These are phyloP conservation scores for Notarius lentiginosus DNA, from an alignment of 2,113 vertebrate species.

Conservation along the genomic window DNA sequence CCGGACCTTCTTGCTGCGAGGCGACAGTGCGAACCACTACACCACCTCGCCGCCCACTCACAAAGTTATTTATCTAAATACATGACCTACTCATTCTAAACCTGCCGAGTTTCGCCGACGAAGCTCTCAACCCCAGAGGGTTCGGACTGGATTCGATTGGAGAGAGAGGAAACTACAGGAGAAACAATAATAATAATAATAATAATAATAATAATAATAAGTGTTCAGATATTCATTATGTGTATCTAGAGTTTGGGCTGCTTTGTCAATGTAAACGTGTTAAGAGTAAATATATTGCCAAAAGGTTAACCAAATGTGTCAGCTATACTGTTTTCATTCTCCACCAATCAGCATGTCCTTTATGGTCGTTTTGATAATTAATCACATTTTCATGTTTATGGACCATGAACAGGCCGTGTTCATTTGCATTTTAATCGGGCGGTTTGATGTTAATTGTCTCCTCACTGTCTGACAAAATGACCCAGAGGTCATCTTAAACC, in stretches of 20 bases:
- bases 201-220: neutral
- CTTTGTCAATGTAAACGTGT: neutral
- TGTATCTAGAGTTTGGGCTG: too few species aligned
- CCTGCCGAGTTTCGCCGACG: too few species aligned
- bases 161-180: neutral
- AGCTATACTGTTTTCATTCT: neutral
- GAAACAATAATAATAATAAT: neutral
- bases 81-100: too few species aligned
- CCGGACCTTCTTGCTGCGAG: too few species aligned
- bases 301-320: neutral
- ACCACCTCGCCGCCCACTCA: too few species aligned
- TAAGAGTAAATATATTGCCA: neutral
- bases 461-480: constrained; percentile 14
- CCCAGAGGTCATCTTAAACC: constrained; percentile 12
- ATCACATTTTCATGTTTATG: constrained; percentile 25
- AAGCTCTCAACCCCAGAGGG: too few species aligned
- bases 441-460: constrained; percentile 30
- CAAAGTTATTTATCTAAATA: too few species aligned
- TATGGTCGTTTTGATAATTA: neutral
- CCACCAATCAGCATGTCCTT: constrained; percentile 29
- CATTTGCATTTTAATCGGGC: constrained; percentile 25
- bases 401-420: constrained; percentile 8
- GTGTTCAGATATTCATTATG: too few species aligned
- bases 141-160: too few species aligned
- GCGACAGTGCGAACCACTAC: too few species aligned